A percentile compares a stretch with the other conserved stretches of the same genome.
Conservation (phyloP, 1,140 invertebrate species). For the Ceratina japonica region DNA sequence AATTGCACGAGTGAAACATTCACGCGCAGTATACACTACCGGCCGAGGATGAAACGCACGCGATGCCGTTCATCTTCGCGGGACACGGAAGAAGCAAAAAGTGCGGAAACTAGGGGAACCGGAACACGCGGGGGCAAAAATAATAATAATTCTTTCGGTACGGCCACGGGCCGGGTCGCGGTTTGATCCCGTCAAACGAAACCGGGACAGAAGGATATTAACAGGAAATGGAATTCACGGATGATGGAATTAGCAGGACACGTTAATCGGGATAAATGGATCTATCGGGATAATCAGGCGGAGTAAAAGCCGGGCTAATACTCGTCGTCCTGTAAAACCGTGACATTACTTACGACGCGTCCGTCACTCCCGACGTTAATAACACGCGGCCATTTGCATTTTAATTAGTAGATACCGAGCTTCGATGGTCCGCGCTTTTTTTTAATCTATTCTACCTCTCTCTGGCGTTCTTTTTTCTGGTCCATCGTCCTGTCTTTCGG, state of each 20-base stretch:
- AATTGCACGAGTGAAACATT: slow-evolving; percentile 63
- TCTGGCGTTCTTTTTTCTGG: background rate
- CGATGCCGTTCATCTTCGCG: background rate
- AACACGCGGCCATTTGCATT: slow-evolving; percentile 45
- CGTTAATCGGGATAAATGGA: slow-evolving; percentile 47
- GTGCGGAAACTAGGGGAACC: background rate
- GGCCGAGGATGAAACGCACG: background rate
- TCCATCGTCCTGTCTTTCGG: background rate
- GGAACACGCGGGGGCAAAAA: no score
- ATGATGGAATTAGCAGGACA: slow-evolving; percentile 42
- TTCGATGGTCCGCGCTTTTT: slow-evolving; percentile 1
- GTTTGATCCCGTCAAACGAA: slow-evolving; percentile 28
- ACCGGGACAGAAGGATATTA: slow-evolving; percentile 12
- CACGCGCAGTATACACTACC: slow-evolving; percentile 12
- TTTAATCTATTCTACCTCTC: background rate
- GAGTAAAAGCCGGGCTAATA: slow-evolving; percentile 27
- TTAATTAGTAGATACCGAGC: slow-evolving; percentile 30
- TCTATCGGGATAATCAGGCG: slow-evolving; percentile 39
- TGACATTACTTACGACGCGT: slow-evolving; percentile 42
- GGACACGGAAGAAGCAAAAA: background rate
- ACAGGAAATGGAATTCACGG: slow-evolving; percentile 38
- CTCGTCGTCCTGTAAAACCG: slow-evolving; percentile 21
- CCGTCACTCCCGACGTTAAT: slow-evolving; percentile 35
- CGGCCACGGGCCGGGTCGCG: no score
- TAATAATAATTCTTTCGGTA: slow-evolving; percentile 8